phyloP scores from a whole-genome alignment of 2,888 invertebrate species.

The Agrotis ipsilon region DNA sequence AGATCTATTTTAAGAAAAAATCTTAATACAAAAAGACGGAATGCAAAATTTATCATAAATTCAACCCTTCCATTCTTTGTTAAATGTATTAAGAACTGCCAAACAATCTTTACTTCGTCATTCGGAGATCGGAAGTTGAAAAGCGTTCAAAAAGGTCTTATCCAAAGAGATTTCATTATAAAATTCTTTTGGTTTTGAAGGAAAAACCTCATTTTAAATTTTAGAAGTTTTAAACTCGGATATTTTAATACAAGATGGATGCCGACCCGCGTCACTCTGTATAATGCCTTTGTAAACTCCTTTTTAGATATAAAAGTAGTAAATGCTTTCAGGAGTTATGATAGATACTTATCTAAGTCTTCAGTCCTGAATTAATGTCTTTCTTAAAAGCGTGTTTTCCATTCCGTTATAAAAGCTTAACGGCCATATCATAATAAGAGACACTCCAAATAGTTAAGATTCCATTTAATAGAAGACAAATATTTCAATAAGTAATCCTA shows the following conservation, averaged over 20 bases:
- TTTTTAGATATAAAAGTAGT: conserved; percentile 22
- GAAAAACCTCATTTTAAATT: conserved; percentile 72
- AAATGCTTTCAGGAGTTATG: conserved; percentile 19
- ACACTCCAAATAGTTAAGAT: conserved; percentile 18
- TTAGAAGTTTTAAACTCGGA: conserved; percentile 68
- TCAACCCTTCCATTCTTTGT: conserved; percentile 35
- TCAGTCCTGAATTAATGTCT: background rate
- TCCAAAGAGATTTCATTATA: conserved; percentile 72
- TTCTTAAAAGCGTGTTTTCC: conserved; percentile 10
- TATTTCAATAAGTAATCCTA: conserved; percentile 13
- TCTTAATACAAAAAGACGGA: conserved; percentile 22
- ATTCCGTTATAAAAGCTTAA: conserved; percentile 19
- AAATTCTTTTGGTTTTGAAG: conserved; percentile 72
- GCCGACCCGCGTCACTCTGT: conserved; percentile 56
- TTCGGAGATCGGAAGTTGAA: conserved; percentile 68
- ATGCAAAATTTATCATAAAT: conserved; percentile 30
- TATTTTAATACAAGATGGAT: conserved; percentile 65
- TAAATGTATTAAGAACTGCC: conserved; percentile 65
- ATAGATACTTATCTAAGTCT: background rate
- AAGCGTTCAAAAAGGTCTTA: conserved; percentile 69
- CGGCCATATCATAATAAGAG: background rate
- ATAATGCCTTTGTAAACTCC: conserved; percentile 57
- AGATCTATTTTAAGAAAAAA: conserved; percentile 20
- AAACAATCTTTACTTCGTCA: conserved; percentile 67
- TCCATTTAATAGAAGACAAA: conserved; percentile 11